Evolutionary conservation across 2,113 vertebrate species (phyloP), one percentile per base, ranked within the genome.

Genomic region (Nyctibius bracteatus): DNA sequence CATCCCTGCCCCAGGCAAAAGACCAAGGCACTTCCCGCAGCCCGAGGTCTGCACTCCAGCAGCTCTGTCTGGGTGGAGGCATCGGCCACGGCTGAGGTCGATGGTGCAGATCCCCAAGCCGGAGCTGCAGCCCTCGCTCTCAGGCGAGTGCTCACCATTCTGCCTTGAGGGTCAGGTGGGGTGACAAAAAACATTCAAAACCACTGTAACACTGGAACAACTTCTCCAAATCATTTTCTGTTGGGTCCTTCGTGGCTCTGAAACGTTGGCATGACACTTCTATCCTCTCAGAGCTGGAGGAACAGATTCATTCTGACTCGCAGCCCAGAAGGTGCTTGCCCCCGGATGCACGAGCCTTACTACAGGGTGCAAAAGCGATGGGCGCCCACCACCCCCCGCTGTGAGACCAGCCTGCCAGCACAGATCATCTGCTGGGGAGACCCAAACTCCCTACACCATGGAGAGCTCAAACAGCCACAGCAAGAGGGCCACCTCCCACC

Each of bases 331-430:
- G 18, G 37, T 49, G 43, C 78, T 81, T 74, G 41, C 28, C n/a
- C 49, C n/a, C 0, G 1, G 13, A 59, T 33, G 37, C 62, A 61
- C 0, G 0, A 79, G 61, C 65, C 54, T 68, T n/a, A 28, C 51
- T 73, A 27, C 0, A 1, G 62, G 31, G 30, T 65, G 49, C 49
- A 61, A 68, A 79, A 62, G 66, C 0, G 0, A 63, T 14, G 59
- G 18, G 24, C 79, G 70, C 65, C 20, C 70, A 39, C 28, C 47
- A 12, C 8, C 21, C 6, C 10, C 1, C 58, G 6, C 63, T 0
- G 0, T 33, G 37, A 70, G 47, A 57, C 11, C 23, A 44, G 9
- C 46, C 75, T 81, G 72, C 33, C 51, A 70, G 84, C 79, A 59
- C 8, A 14, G 22, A 52, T 10, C 0, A 0, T 62, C 73, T 71